A percentile compares a stretch with the other conserved stretches of the same genome.
These are phyloP conservation scores for Cerceris ruficornis DNA, from an alignment of 2,888 invertebrate genomes.

Conservation along the genomic window DNA sequence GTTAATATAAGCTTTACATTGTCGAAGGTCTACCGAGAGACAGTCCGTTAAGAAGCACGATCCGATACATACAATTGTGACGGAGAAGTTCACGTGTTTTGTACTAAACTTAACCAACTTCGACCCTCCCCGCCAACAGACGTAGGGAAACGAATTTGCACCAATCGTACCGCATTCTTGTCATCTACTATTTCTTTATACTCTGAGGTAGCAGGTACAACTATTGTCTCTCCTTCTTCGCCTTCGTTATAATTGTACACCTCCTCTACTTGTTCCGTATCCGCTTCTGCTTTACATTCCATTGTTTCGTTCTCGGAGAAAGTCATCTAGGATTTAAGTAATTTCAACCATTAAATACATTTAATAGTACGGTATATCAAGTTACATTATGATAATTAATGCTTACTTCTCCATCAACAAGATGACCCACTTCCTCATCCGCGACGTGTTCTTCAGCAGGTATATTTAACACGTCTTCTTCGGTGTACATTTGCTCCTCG, in stretches of 20 bases:
- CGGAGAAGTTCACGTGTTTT: conserved; percentile 69
- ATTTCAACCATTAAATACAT: not conserved
- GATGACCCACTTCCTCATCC: conserved; percentile 71
- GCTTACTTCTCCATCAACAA: conserved; percentile 74
- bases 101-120: conserved; percentile 78
- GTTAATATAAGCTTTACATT: conserved; percentile 12
- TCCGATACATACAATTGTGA: conserved; percentile 13
- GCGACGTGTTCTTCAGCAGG: conserved; percentile 65
- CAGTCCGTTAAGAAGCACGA: conserved; percentile 5
- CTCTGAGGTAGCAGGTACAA: conserved; percentile 74
- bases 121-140: conserved; percentile 70
- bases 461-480: conserved; percentile 73
- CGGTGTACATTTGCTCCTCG: conserved; percentile 77
- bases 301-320: conserved; percentile 69
- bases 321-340: conserved; percentile 59
- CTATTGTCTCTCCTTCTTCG: conserved; percentile 75
- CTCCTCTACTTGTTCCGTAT: conserved; percentile 69
- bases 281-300: conserved; percentile 73
- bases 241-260: conserved; percentile 74
- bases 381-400: not conserved
- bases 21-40: conserved; percentile 18
- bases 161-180: conserved; percentile 75
- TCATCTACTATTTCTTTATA: conserved; percentile 74
- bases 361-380: not conserved
- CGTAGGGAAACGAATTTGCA: conserved; percentile 77